Evolutionary conservation across 2,113 vertebrate species (phyloP).

Genomic region (Aphelocoma coerulescens): DNA sequence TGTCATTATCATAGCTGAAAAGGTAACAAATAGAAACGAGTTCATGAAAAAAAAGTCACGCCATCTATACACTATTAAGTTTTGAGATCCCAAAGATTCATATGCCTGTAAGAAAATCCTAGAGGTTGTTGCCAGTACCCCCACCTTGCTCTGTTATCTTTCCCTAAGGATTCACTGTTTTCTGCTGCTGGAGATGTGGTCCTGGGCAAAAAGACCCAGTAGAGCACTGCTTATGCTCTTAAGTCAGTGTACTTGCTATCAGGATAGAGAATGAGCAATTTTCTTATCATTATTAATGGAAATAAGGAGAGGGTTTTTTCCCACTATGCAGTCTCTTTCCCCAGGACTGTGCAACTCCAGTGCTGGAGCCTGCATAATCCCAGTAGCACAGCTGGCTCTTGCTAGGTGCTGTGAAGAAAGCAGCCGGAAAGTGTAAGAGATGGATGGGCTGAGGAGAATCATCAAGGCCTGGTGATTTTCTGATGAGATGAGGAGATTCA

Average conservation of each 20-base stretch:
- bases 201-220: background rate
- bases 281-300: background rate
- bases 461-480: background rate
- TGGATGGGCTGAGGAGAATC: background rate
- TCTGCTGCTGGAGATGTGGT: background rate
- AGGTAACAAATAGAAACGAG: background rate
- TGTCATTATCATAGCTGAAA: background rate
- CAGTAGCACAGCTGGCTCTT: background rate
- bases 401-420: background rate
- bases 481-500: background rate
- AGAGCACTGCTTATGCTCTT: background rate
- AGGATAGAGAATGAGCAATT: background rate
- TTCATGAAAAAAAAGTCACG: background rate
- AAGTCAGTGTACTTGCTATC: background rate
- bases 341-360: background rate
- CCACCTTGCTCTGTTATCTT: background rate
- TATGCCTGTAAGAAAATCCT: background rate
- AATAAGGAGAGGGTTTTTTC: rapidly evolving
- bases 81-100: background rate
- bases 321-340: background rate
- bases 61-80: background rate
- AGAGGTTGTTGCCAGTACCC: background rate
- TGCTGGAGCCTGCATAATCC: background rate
- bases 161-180: background rate
- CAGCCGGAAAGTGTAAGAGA: background rate